Evolutionary conservation across 2,797 vertebrate genomes (phyloP), one percentile per base, ranked within the genome.

Genomic region (Artibeus lituratus): DNA sequence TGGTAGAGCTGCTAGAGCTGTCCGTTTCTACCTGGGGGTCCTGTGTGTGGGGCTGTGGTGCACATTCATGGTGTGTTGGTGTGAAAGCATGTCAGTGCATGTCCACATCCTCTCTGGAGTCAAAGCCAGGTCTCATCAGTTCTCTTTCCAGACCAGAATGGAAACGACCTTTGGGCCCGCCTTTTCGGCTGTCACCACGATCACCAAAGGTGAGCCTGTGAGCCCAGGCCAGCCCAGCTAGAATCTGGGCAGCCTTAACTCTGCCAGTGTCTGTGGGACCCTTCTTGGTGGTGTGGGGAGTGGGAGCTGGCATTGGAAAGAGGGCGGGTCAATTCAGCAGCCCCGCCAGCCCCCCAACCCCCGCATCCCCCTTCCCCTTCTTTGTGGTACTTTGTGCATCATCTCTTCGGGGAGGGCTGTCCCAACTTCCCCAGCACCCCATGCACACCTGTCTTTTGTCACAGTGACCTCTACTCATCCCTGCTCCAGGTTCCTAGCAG

Each of bases 91-190:
- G 55, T 39, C 26, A 5, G 29, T 18, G 7, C 3, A 1, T 53
- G 39, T 42, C 44, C 91, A 21, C 12, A 9, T 47, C 39, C 44
- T 90, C n/a, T 8, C 26, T 1, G 3, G 81, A 72, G 49, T 37
- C 26, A 5, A 42, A 47, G 88, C 53, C 51, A 10, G 22, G 72
- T 53, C 57, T 78, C 53, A 29, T 89, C 83, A 83, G 8, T 97
- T 91, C 26, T 59, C 87, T 4, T 97, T 97, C 93, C 98, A 99
- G 99, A 98, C 98, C 93, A 99, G 98, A 98, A 99, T 99, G 99
- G 99, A 99, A 97, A 98, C 99, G 26, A 98, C 99, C 67, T 99
- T 99, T 78, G 99, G 99, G 59, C 98, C 99, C 6, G 98, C 99
- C 24, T 99, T 98, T 96, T 98, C 99, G 6, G 97, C 99, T 5